A percentile compares a stretch with the other conserved stretches of the same genome.
phyloP scores from a whole-genome alignment of 2,888 invertebrate species.

The Napeogenes sylphis region DNA sequence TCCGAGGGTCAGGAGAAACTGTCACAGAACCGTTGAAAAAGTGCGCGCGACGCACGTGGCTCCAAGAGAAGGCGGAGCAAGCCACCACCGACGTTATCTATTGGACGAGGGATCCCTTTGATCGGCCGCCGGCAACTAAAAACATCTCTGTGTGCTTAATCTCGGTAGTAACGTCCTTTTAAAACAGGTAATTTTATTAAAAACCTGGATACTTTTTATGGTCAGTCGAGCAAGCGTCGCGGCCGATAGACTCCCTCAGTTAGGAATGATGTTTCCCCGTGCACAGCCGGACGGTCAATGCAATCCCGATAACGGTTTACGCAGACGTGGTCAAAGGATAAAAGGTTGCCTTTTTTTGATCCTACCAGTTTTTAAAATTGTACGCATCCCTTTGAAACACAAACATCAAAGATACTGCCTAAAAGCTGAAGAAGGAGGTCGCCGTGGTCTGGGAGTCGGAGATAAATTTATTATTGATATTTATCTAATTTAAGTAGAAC shows the following conservation, averaged over 20 bases:
- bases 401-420: constrained; percentile 47
- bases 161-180: constrained; percentile 76
- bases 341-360: constrained; percentile 48
- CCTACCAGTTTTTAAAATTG: constrained; percentile 48
- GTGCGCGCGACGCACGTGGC: constrained; percentile 76
- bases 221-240: constrained; percentile 60
- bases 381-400: constrained; percentile 51
- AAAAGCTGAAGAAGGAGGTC: constrained; percentile 19
- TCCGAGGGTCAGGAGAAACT: constrained; percentile 52
- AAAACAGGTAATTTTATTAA: constrained; percentile 78
- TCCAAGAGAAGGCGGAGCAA: constrained; percentile 56
- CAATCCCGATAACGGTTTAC: constrained; percentile 55
- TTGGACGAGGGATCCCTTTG: constrained; percentile 65
- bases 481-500: neutral
- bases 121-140: constrained; percentile 74
- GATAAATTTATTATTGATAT: neutral
- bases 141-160: constrained; percentile 74
- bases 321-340: constrained; percentile 62
- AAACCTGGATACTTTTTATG: constrained; percentile 68
- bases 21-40: constrained; percentile 48
- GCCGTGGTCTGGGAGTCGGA: neutral
- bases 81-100: constrained; percentile 41
- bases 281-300: constrained; percentile 49
- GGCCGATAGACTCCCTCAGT: constrained; percentile 41
- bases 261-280: constrained; percentile 46